A percentile compares a stretch with the other conserved stretches of the same genome.
Conservation (phyloP, 2,113 vertebrate species). For the Propithecus coquereli region DNA sequence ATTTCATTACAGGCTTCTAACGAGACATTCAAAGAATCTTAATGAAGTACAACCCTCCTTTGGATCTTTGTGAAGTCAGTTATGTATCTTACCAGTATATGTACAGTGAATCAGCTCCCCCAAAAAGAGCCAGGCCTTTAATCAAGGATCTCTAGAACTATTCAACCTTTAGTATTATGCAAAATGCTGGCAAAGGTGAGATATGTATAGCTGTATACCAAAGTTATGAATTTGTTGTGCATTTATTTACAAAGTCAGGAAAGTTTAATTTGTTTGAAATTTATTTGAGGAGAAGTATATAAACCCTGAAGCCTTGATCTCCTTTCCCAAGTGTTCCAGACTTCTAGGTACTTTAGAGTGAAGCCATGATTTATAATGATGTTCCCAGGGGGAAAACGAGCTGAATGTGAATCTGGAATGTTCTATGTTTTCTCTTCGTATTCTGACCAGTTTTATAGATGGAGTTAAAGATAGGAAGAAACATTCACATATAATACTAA, state of each 20-base stretch:
- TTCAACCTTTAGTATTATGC: background rate
- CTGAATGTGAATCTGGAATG: background rate
- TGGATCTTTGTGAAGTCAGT: background rate
- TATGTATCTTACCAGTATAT: background rate
- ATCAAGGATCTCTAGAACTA: background rate
- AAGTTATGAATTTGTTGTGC: background rate
- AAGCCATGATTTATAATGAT: background rate
- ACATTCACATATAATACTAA: background rate
- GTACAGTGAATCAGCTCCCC: background rate
- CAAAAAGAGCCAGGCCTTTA: background rate
- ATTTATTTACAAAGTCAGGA: background rate
- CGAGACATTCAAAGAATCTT: background rate
- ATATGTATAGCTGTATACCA: background rate
- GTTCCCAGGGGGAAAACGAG: background rate
- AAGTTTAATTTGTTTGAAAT: background rate
- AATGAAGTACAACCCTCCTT: background rate
- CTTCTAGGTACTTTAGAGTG: background rate
- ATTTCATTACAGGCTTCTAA: conserved; percentile 2
- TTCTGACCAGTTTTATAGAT: background rate
- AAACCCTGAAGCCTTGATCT: background rate
- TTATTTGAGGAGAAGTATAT: conserved; percentile 6
- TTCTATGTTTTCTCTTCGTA: background rate
- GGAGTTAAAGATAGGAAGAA: background rate
- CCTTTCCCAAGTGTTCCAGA: conserved; percentile 20
- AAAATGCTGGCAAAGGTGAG: background rate